Evolutionary conservation across 2,113 vertebrate species (phyloP), one percentile per base, ranked within the genome.

Genomic region (Caracal caracal): DNA sequence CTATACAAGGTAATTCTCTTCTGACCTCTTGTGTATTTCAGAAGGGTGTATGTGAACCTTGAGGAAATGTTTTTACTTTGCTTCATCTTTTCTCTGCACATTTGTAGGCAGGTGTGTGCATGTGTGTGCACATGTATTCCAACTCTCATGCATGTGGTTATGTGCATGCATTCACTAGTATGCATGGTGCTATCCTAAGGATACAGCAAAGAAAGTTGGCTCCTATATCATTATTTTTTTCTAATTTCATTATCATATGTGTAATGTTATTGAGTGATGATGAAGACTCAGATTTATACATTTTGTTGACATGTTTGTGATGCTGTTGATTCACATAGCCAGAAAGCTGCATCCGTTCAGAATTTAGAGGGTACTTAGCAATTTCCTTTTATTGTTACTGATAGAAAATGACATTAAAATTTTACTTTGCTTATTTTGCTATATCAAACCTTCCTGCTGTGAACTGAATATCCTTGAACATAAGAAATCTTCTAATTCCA

Each of bases 341-440:
- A 81, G 59, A 95, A 88, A 84, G n/a, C 59, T 73, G 56, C 82
- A 91, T 93, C 51, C 95, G 70, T 88, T 96, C 81, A 61, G 40
- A 94, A 95, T 95, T 95, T 59, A 78, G 93, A 97, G 43, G 17
- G 20, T 88, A 95, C 1, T 97, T 92, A 51, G 56, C 65, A 93
- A 90, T 96, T 96, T 95, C 20, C 88, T 96, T 97, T 96, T 94
- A 95, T 90, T 80, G 81, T 37, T 95, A 53, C 81, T 88, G 59
- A 70, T 80, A 92, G 68, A 94, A 95, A 95, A 94, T 85, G 49
- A 66, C 65, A 94, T 94, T 94, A 97, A 93, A 88, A 35, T 96
- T 97, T 96, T 90, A 93, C 65, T 90, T 96, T 95, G 81, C 88
- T 82, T 97, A 81, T 90, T 97, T 95, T 95, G 82, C 33, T 93